phyloP scores from a whole-genome alignment of 2,888 invertebrate species.

The Tetrapedia diversipes region DNA sequence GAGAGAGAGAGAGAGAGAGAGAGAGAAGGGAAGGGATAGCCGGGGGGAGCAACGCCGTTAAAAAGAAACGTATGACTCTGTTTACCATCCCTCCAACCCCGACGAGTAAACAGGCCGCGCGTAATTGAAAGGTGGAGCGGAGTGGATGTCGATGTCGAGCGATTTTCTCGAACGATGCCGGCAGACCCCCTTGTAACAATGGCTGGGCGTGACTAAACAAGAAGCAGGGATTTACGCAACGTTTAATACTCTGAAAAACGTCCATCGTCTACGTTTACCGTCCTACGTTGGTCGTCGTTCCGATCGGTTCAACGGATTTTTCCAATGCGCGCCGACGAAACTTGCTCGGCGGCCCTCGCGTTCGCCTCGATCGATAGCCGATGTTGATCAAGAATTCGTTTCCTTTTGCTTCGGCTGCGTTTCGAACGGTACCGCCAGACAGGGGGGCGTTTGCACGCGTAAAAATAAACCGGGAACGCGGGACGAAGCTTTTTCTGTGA shows the following conservation, averaged over 20 bases:
- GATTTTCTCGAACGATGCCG: conserved; percentile 50
- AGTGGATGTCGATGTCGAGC: conserved; percentile 49
- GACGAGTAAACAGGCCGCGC: conserved; percentile 45
- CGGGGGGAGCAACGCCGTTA: conserved; percentile 25
- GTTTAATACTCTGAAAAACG: conserved; percentile 48
- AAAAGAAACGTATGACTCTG: conserved; percentile 50
- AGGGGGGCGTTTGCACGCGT: no score
- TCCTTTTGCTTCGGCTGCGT: no score
- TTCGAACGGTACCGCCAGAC: no score
- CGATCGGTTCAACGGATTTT: conserved; percentile 20
- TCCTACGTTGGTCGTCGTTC: conserved; percentile 23
- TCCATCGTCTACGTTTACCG: conserved; percentile 21
- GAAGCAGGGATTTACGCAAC: conserved; percentile 49
- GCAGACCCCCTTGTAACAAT: conserved; percentile 11
- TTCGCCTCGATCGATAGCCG: not conserved
- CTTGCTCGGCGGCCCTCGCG: not conserved
- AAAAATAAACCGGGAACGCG: no score
- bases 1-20: not conserved
- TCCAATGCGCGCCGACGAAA: not conserved
- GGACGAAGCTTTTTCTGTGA: no score
- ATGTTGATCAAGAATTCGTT: not conserved
- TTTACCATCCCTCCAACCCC: conserved; percentile 45
- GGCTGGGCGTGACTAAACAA: conserved; percentile 45
- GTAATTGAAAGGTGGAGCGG: conserved; percentile 53
- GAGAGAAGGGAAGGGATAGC: not conserved